Evolutionary conservation across 92 coral and sea anemone species (phyloP).

Genomic region (Phenganax subtilis): DNA sequence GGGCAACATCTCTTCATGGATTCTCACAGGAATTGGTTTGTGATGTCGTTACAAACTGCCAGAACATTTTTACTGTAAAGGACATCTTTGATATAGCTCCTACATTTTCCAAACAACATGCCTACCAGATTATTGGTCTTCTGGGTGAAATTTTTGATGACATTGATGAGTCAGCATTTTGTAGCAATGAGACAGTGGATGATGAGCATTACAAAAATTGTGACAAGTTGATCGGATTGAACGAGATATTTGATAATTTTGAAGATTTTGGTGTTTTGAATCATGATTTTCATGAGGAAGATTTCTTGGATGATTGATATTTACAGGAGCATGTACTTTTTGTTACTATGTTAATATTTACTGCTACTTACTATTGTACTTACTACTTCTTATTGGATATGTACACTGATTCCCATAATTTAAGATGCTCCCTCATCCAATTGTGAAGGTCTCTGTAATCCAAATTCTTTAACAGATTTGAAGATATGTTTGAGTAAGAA

Average conservation of each 20-base stretch:
- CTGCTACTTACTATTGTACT: background rate
- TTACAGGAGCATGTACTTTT: no score
- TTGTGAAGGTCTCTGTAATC: conserved; percentile 22
- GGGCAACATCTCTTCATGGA: conserved; percentile 2
- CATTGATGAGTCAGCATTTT: conserved; percentile 16
- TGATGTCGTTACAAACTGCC: background rate
- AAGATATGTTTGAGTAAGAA: conserved; percentile 8
- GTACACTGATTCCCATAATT: background rate
- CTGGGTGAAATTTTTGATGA: background rate
- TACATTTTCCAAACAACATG: background rate
- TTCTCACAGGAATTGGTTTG: background rate
- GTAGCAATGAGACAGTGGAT: conserved; percentile 24
- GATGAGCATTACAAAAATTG: conserved; percentile 42
- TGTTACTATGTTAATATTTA: background rate
- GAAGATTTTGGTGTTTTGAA: no score
- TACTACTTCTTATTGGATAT: background rate
- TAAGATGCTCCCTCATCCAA: conserved; percentile 23
- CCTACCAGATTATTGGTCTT: background rate
- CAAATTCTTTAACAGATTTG: background rate
- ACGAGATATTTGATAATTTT: no score
- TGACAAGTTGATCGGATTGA: background rate
- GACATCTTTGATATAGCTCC: background rate
- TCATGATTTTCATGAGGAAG: no score
- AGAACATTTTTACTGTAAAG: background rate
- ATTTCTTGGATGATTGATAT: no score